These are phyloP conservation scores for Dendropsophus ebraccatus DNA, from an alignment of 2,113 vertebrate species.

Conservation along the genomic window DNA sequence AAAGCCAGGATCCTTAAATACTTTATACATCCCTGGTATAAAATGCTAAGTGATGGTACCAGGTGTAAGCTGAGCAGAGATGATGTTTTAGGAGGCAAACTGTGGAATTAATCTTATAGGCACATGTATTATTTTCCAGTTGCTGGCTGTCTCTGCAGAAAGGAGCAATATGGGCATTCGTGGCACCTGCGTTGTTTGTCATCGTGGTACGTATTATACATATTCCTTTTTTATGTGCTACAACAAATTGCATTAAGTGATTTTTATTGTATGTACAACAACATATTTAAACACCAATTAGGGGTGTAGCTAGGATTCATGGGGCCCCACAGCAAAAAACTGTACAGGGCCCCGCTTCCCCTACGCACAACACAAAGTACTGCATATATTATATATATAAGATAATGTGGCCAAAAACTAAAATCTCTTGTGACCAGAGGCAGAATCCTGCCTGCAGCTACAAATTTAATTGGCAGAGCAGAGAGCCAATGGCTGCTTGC, in stretches of 20 bases:
- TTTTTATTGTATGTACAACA: background rate
- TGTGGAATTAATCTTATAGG: background rate
- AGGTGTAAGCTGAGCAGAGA: background rate
- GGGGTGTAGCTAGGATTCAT: too few species aligned
- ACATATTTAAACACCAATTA: too few species aligned
- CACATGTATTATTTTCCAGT: slow-evolving; percentile 69
- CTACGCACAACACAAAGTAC: too few species aligned
- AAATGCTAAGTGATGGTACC: background rate
- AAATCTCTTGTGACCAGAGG: too few species aligned
- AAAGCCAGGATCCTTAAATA: background rate
- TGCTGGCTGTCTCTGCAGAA: slow-evolving; percentile 91
- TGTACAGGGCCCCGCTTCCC: too few species aligned
- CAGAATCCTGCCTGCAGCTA: too few species aligned
- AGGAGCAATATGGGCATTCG: slow-evolving; percentile 97
- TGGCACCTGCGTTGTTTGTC: slow-evolving; percentile 89
- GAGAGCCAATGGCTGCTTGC: too few species aligned
- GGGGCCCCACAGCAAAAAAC: too few species aligned
- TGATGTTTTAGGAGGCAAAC: background rate
- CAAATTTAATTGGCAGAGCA: too few species aligned
- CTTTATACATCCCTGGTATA: background rate
- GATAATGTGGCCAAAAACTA: too few species aligned
- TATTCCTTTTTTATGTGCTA: background rate
- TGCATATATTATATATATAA: too few species aligned
- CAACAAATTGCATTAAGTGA: background rate
- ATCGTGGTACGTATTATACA: slow-evolving; percentile 82